Evolutionary conservation across 2,888 invertebrate species (phyloP), one percentile per base, ranked within the genome.

Genomic region (Nomada goodeniana): DNA sequence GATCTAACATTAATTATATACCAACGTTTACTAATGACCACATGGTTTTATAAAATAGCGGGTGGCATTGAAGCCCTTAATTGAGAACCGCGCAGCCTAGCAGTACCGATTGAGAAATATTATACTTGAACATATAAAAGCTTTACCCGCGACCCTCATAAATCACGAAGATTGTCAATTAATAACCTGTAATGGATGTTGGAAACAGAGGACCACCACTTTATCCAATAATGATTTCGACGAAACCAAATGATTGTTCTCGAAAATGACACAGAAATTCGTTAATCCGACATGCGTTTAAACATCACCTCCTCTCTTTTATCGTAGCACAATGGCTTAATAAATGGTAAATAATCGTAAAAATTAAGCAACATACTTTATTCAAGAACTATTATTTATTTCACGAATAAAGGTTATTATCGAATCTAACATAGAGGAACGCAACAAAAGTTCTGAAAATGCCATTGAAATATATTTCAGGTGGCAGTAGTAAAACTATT

Each of bases 161-260:
- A 82, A 86, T 86, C 64, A 75, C 29, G 50, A 2, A 15, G 53
- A 60, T 72, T 67, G 72, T 80, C 84, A 82, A 82, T 84, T 82
- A 80, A 70, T 77, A 84, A 76, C 61, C 50, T 44, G 42, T 76
- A 83, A 81, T 84, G 72, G 26, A 50, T 59, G 69, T 42, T 23
- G 52, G 59, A 78, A 82, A 82, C 67, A 53, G 26, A 3, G 63
- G 47, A 55, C 63, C 61, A 55, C 61, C 42, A 36, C 20, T 50
- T 80, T 63, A 55, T 59, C 57, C 0, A 36, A 36, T 68, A 67
- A 75, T 47, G 67, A 82, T 71, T 64, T 26, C 29, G 61, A 18
- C 68, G 55, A 74, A 75, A 70, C 59, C 10, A 18, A 53, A 10
- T 18, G 63, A 29, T 65, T 69, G 26, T 76, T 78, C 61, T 64